Conservation (phyloP, 2,113 vertebrate genomes). For the Hippocampus barbouri region DNA sequence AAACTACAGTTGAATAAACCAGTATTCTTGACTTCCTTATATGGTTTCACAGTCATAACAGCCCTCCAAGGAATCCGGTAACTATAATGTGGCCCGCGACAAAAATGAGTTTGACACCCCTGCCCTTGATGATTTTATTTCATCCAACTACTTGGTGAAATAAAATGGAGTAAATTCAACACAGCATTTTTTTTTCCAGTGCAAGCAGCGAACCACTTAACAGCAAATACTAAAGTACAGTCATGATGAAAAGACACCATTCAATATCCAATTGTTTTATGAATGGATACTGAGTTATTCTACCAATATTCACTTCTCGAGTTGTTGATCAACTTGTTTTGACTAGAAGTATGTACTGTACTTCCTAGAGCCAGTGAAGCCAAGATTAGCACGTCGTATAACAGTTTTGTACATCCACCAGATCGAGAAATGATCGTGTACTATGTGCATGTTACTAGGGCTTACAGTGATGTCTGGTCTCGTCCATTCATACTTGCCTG, state of each 20-base stretch:
- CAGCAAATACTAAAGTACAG: not conserved
- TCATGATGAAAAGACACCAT: not conserved
- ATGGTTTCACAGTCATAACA: no score
- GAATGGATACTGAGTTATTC: not conserved
- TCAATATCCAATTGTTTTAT: not conserved
- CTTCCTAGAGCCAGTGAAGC: not conserved
- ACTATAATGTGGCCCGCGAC: no score
- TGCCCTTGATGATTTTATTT: no score
- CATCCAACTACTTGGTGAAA: no score
- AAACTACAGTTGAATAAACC: no score
- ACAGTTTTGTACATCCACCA: not conserved
- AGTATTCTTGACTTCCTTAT: no score
- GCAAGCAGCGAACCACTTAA: no score
- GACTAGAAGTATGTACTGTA: slow-evolving; percentile 1
- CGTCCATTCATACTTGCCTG: slow-evolving; percentile 44
- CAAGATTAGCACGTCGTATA: not conserved
- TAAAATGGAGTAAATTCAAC: no score
- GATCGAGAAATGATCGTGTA: slow-evolving; percentile 1
- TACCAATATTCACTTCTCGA: not conserved
- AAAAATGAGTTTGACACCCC: no score
- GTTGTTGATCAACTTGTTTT: not conserved
- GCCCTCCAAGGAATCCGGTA: no score
- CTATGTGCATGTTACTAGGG: slow-evolving; percentile 4
- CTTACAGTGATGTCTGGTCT: slow-evolving; percentile 17
- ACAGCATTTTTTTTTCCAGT: no score